These are phyloP conservation scores for Atherinomorus stipes DNA, from an alignment of 2,113 vertebrate genomes.

Conservation along the genomic window DNA sequence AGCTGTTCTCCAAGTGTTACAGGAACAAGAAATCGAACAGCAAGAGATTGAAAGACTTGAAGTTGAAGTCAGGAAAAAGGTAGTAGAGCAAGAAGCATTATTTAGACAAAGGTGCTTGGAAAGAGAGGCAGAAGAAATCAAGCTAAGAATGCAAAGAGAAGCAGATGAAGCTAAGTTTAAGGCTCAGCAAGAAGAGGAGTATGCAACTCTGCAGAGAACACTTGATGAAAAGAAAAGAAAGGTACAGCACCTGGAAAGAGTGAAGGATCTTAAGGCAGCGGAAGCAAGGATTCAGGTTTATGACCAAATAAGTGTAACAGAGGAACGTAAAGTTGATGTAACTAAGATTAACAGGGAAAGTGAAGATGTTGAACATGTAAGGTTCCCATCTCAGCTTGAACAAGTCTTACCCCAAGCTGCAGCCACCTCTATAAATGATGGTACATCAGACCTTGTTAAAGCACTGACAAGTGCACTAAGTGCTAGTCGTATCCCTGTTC, in stretches of 20 bases:
- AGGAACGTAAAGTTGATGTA: not conserved
- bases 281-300: not conserved
- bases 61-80: conserved; percentile 2
- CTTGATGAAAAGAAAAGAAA: conserved; percentile 12
- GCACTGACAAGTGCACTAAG: conserved; percentile 12
- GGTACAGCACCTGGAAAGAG: not conserved
- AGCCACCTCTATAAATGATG: not conserved
- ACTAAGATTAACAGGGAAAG: not conserved
- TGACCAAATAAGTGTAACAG: not conserved
- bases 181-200: conserved; percentile 23
- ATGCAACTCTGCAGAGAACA: conserved; percentile 25
- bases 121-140: conserved; percentile 31
- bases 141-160: conserved; percentile 2
- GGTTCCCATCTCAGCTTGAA: not conserved
- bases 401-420: not conserved
- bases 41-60: conserved; percentile 31
- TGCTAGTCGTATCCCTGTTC: conserved; percentile 7
- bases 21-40: conserved; percentile 42
- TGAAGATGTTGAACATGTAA: not conserved
- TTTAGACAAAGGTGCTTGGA: conserved; percentile 1
- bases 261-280: conserved; percentile 23
- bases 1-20: conserved; percentile 53
- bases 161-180: conserved; percentile 3
- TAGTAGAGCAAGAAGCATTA: conserved; percentile 20
- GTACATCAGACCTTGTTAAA: conserved; percentile 13